Evolutionary conservation across 2,113 vertebrate species (phyloP).

Genomic region (Rhabdornis inornatus): DNA sequence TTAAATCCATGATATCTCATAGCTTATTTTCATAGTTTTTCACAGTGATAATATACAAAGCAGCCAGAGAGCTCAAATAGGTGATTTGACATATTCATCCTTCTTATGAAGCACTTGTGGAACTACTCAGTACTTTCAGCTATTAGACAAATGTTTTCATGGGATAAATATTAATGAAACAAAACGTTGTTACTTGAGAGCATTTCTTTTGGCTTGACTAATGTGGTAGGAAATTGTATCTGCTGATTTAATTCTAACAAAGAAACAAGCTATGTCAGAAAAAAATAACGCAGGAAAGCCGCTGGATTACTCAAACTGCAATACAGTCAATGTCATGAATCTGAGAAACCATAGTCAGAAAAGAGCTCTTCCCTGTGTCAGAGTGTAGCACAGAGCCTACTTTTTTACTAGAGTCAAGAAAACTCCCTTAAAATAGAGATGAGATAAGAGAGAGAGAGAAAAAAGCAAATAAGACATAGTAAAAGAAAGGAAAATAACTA

Average conservation of each 20-base stretch:
- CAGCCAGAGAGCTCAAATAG: not conserved
- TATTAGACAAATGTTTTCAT: not conserved
- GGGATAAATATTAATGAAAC: not conserved
- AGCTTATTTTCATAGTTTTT: not conserved
- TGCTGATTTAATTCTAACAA: not conserved
- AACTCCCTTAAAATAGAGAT: not conserved
- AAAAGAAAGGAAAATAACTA: slow-evolving; percentile 7
- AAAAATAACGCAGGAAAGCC: accelerated
- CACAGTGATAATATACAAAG: not conserved
- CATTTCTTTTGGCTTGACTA: not conserved
- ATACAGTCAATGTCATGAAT: not conserved
- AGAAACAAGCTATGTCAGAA: not conserved
- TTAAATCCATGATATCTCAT: not conserved
- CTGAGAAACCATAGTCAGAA: not conserved
- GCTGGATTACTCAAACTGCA: not conserved
- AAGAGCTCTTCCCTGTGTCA: not conserved
- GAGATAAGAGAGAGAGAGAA: not conserved
- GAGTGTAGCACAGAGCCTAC: not conserved
- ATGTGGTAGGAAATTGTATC: not conserved
- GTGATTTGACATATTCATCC: not conserved
- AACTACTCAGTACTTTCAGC: not conserved
- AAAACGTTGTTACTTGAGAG: not conserved
- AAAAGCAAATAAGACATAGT: not conserved
- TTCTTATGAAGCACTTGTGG: not conserved
- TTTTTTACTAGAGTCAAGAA: not conserved